Percentiles rank a stretch among this genome's conserved stretches.
Conservation (phyloP, 1,140 invertebrate species). For the Luehdorfia chinensis region DNA sequence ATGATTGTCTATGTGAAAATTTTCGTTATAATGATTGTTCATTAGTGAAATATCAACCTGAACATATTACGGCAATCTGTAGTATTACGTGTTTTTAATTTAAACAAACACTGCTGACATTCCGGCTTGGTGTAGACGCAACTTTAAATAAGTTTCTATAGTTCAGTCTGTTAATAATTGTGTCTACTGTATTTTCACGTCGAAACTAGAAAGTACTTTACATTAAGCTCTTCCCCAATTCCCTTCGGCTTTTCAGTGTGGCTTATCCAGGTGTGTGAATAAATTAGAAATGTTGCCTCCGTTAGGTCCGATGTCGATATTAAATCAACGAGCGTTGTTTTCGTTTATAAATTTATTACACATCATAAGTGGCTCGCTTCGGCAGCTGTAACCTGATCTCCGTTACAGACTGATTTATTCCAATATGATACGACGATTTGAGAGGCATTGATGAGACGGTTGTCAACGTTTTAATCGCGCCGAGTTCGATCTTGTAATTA, state of each 20-base stretch:
- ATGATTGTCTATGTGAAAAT: too few species aligned
- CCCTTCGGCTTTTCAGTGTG: neutral
- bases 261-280: neutral
- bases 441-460: neutral
- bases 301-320: constrained; percentile 1
- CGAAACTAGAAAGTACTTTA: neutral
- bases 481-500: neutral
- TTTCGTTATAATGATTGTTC: too few species aligned
- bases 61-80: too few species aligned
- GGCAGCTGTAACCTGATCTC: constrained; percentile 5
- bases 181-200: neutral
- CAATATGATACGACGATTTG: neutral
- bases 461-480: neutral
- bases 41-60: too few species aligned
- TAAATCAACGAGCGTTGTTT: neutral
- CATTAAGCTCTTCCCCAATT: neutral
- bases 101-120: too few species aligned
- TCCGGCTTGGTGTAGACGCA: too few species aligned
- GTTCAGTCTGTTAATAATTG: too few species aligned
- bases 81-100: too few species aligned
- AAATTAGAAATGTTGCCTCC: constrained; percentile 4
- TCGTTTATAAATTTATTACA: too few species aligned
- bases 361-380: too few species aligned
- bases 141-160: neutral
- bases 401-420: constrained; percentile 14